Percentiles rank a stretch among this genome's conserved stretches.
These are phyloP conservation scores for Drosophila birchii DNA, from an alignment of 2,888 invertebrate species.

Conservation along the genomic window DNA sequence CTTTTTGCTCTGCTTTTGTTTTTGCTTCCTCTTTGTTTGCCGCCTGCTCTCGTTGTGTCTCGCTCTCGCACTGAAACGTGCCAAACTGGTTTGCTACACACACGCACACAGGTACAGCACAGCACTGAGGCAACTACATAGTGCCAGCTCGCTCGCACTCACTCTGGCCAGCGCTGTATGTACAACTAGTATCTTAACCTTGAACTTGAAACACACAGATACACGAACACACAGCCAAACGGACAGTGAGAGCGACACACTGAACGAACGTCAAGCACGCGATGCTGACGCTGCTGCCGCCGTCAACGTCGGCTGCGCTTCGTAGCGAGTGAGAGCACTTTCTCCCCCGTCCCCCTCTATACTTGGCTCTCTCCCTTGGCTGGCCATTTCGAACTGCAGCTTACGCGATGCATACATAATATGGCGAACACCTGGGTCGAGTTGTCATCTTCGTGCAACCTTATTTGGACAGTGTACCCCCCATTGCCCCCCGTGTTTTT, in stretches of 20 bases:
- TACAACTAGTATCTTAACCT: conserved; percentile 84
- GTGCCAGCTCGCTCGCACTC: conserved; percentile 32
- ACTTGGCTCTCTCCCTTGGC: conserved; percentile 26
- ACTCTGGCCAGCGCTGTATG: conserved; percentile 49
- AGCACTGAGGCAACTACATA: conserved; percentile 44
- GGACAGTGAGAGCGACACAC: conserved; percentile 66
- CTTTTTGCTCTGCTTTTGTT: conserved; percentile 45
- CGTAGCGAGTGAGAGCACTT: background rate
- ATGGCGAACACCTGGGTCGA: conserved; percentile 44
- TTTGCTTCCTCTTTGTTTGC: conserved; percentile 80
- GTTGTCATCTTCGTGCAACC: conserved; percentile 21
- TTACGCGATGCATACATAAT: conserved; percentile 53
- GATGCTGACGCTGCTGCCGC: conserved; percentile 39
- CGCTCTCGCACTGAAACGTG: conserved; percentile 75
- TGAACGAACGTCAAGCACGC: conserved; percentile 56
- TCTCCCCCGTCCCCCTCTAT: conserved; percentile 1
- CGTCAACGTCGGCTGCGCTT: conserved; percentile 36
- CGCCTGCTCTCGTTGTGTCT: conserved; percentile 55
- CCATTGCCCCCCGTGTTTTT: background rate
- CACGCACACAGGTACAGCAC: conserved; percentile 54
- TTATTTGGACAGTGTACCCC: conserved; percentile 25
- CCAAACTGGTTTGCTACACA: conserved; percentile 74
- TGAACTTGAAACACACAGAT: conserved; percentile 84
- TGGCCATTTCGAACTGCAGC: conserved; percentile 46
- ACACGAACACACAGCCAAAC: conserved; percentile 6